Base-by-base conservation (phyloP, 1,140 invertebrate genomes). In the Coptotermes formosanus region DNA sequence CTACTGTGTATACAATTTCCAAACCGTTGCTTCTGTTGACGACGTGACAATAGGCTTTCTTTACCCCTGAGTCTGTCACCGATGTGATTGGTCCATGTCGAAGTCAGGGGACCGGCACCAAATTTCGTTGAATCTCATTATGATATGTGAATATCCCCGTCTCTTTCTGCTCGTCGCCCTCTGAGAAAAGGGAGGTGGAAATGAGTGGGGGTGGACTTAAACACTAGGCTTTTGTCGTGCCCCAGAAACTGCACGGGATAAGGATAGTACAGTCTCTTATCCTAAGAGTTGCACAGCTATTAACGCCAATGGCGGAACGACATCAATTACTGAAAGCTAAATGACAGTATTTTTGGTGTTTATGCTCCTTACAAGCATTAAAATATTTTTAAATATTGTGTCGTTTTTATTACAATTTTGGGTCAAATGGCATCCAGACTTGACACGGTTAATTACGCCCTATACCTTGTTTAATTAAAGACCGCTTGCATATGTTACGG, bases 41-140 rank as follows among this genome's bases (percentile, higher is more conserved):
- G 64, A 75, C n/a, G 64, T 75, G 64, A 75, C 64, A 75, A 75
- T 75, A 75, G 64, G 25, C 14, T 75, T 75, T 75, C n/a, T 30
- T 30, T 75, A 9, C 64, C 64, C 64, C 64, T 75, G 64, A 75
- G 8, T 75, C 64, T 75, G 64, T 75, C n/a, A 75, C 64, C 64
- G 64, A 75, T 75, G 64, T 75, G 64, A 75, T 75, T 75, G 64
- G 64, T 75, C 64, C 64, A 75, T n/a, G 64, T 75, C 64, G 64
- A 30, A 75, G 64, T 75, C 64, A 75, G 64, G 64, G 64, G 64
- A 30, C 64, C n/a, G 64, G n/a, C 64, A 75, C 64, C 25, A 75
- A 75, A 75, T 75, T 75, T 75, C 7, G 25, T n/a, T 75, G 64
- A 75, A 75, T 75, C 64, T 75, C n/a, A 75, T 75, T 75, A 75